phyloP scores from a whole-genome alignment of 1,140 invertebrate species.

The Lamellibrachia luymesi region DNA sequence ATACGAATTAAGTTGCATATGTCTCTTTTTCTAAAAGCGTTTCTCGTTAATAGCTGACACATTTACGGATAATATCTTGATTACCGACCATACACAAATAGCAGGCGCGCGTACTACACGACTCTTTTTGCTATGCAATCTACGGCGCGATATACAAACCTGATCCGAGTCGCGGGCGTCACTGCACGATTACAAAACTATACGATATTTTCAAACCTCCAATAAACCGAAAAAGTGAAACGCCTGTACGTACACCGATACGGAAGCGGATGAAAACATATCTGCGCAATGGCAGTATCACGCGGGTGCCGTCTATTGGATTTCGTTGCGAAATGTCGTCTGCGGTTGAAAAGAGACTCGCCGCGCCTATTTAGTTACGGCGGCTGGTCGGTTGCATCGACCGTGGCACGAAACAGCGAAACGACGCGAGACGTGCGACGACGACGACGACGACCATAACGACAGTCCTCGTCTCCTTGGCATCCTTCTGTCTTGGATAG shows the following conservation, averaged over 20 bases:
- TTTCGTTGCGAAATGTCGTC: neutral
- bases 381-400: neutral
- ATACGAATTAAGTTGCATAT: neutral
- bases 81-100: neutral
- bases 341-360: neutral
- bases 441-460: too few species aligned
- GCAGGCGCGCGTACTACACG: neutral
- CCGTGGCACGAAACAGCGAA: neutral
- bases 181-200: neutral
- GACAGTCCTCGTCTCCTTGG: too few species aligned
- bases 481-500: too few species aligned
- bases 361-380: neutral
- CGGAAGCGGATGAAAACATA: neutral
- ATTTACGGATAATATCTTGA: neutral
- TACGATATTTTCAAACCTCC: neutral
- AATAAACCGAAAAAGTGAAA: neutral
- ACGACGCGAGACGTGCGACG: too few species aligned
- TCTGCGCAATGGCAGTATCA: neutral
- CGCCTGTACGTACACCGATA: neutral
- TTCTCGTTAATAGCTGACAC: neutral
- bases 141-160: neutral
- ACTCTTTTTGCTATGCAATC: neutral
- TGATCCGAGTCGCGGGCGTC: neutral
- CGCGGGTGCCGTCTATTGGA: neutral
- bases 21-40: neutral